phyloP scores from a whole-genome alignment of 2,888 invertebrate genomes.

The Syrista parreyssii region DNA sequence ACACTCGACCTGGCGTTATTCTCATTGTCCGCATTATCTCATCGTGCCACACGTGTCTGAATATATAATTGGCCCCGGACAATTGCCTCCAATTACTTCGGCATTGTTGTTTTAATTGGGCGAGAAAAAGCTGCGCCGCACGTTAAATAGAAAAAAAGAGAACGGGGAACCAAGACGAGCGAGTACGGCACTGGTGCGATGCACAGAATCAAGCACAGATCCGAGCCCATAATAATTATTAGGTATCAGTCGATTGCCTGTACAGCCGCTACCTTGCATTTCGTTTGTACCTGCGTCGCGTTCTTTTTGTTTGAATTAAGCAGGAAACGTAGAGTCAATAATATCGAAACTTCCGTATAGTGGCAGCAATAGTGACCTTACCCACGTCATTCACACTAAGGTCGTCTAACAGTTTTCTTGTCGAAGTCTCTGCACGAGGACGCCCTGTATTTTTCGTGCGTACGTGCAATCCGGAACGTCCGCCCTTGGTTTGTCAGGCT shows the following conservation, averaged over 20 bases:
- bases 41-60: neutral
- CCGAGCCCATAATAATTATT: neutral
- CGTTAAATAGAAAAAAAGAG: neutral
- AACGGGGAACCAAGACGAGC: neutral
- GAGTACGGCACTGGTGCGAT: neutral
- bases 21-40: neutral
- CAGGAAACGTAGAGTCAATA: neutral
- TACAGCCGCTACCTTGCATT: neutral
- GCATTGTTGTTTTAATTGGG: neutral
- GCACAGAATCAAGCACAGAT: neutral
- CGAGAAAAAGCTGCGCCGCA: neutral
- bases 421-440: neutral
- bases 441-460: neutral
- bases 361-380: neutral
- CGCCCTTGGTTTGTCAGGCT: neutral
- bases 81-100: neutral
- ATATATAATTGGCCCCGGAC: neutral
- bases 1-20: neutral
- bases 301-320: neutral
- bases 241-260: neutral
- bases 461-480: neutral
- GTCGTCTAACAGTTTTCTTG: neutral
- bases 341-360: neutral
- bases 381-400: neutral
- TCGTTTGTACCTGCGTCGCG: neutral